phyloP scores from a whole-genome alignment of 92 coral and sea anemone genomes.

The Epizoanthus fatuus region DNA sequence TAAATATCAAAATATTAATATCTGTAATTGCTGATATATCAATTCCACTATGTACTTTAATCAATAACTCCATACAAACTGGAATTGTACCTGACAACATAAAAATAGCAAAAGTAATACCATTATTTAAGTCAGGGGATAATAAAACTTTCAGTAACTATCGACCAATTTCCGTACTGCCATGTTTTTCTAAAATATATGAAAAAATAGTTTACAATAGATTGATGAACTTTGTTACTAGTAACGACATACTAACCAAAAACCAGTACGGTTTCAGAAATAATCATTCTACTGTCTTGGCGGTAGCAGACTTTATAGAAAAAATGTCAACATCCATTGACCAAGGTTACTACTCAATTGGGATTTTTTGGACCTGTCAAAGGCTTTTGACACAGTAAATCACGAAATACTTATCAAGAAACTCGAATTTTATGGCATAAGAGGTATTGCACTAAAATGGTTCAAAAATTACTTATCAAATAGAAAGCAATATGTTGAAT shows the following conservation, averaged over 20 bases:
- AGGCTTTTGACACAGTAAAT: slow-evolving; percentile 9
- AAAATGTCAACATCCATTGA: slow-evolving; percentile 10
- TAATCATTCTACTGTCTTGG: slow-evolving; percentile 1
- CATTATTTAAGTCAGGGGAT: slow-evolving; percentile 13
- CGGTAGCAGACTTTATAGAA: not conserved
- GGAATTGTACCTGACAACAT: not conserved
- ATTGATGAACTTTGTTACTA: slow-evolving; percentile 1
- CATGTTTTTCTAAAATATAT: not conserved
- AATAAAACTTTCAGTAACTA: not conserved
- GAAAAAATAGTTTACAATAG: not conserved
- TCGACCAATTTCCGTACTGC: not conserved
- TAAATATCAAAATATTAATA: not conserved
- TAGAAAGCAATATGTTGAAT: no score
- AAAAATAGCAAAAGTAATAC: not conserved
- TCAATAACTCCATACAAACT: not conserved
- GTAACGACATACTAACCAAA: not conserved
- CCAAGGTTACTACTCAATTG: not conserved
- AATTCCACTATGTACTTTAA: not conserved
- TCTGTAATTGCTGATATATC: not conserved
- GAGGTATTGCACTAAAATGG: not conserved
- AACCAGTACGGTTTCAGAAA: slow-evolving; percentile 24
- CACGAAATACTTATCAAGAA: not conserved
- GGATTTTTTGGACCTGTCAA: not conserved
- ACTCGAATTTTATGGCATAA: slow-evolving; percentile 10
- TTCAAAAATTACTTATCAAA: not conserved